Evolutionary conservation across 2,797 vertebrate genomes (phyloP).

Genomic region (Chelidonichthys spinosus): DNA sequence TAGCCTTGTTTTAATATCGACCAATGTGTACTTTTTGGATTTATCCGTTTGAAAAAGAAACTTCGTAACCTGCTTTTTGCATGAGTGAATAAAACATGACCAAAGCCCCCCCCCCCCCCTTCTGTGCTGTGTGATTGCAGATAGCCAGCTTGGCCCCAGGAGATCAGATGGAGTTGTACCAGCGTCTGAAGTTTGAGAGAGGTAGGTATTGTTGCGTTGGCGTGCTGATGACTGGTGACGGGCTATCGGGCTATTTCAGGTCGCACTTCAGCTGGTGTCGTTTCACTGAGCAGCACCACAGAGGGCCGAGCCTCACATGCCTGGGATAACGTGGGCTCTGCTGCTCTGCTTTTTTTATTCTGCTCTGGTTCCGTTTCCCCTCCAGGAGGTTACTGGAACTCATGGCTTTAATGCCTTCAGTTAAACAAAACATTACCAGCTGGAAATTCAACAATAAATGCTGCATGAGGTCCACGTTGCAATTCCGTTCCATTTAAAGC

Average conservation of each 20-base stretch:
- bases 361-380: background rate
- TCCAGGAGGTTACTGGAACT: slow-evolving; percentile 20
- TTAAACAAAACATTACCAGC: slow-evolving; percentile 1
- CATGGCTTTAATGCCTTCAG: background rate
- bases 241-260: slow-evolving; percentile 53
- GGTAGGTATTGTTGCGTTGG: slow-evolving; percentile 78
- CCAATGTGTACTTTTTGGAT: background rate
- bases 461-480: background rate
- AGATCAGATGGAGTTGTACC: slow-evolving; percentile 90
- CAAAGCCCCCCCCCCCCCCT: too few species aligned
- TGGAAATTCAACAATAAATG: background rate
- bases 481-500: background rate
- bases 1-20: background rate
- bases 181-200: slow-evolving; percentile 93
- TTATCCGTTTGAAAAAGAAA: background rate
- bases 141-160: slow-evolving; percentile 88
- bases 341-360: slow-evolving; percentile 11
- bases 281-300: slow-evolving; percentile 33
- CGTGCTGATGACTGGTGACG: slow-evolving; percentile 20
- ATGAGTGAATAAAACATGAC: background rate
- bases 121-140: slow-evolving; percentile 84
- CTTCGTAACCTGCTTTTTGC: too few species aligned
- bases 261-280: slow-evolving; percentile 43
- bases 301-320: slow-evolving; percentile 51
- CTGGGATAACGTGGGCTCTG: slow-evolving; percentile 32